Percentiles rank a stretch among this genome's conserved stretches.
These are phyloP conservation scores for Melieria omissa DNA, from an alignment of 2,888 invertebrate genomes.

Conservation along the genomic window DNA sequence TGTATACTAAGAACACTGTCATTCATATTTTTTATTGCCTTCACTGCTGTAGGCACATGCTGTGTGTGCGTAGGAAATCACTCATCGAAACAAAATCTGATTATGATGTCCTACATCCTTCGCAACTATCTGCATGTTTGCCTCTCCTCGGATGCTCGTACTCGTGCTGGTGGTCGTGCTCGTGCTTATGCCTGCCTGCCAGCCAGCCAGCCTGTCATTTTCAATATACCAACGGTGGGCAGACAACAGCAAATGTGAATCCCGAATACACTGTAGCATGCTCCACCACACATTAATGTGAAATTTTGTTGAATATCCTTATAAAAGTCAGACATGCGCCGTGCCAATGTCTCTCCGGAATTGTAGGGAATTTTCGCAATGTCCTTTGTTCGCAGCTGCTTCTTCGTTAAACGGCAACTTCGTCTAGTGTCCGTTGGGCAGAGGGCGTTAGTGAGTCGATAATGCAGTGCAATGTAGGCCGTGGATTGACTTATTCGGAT, in stretches of 20 bases:
- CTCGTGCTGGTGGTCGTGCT: too few relatives aligned
- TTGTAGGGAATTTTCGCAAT: too few relatives aligned
- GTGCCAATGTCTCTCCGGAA: background rate
- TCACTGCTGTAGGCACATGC: background rate
- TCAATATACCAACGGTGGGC: background rate
- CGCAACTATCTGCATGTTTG: background rate
- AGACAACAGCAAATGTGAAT: background rate
- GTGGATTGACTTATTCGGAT: too few relatives aligned
- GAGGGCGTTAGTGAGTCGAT: too few relatives aligned
- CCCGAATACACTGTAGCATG: background rate
- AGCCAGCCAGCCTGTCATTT: background rate
- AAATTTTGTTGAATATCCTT: slow-evolving; percentile 20
- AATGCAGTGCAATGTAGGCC: too few relatives aligned
- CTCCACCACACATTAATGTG: slow-evolving; percentile 6
- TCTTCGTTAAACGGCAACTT: too few relatives aligned
- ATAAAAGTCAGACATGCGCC: slow-evolving; percentile 31
- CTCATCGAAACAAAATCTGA: slow-evolving; percentile 16
- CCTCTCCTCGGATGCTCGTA: too few relatives aligned
- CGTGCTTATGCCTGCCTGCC: too few relatives aligned
- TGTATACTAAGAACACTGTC: background rate
- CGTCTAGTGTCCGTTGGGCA: too few relatives aligned
- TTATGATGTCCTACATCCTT: slow-evolving; percentile 5
- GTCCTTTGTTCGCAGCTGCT: too few relatives aligned
- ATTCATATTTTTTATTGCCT: slow-evolving; percentile 3
- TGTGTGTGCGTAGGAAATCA: slow-evolving; percentile 2